These are phyloP conservation scores for Chymomyza procnemis DNA, from an alignment of 2,888 invertebrate species.

Conservation along the genomic window DNA sequence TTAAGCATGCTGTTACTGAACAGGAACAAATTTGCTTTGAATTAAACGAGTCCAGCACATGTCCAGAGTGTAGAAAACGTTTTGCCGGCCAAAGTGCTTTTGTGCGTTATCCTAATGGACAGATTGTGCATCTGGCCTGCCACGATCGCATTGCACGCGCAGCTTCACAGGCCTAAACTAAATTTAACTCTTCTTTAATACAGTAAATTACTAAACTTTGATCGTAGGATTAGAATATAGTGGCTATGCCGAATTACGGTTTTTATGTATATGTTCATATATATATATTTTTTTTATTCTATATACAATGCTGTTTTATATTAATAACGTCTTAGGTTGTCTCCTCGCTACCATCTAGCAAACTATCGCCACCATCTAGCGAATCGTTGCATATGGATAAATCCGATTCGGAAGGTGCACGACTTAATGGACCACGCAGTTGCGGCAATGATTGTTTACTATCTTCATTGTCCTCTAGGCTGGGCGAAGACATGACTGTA, in stretches of 20 bases:
- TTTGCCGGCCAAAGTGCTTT: conserved; percentile 97
- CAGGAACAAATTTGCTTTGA: conserved; percentile 90
- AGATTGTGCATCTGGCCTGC: conserved; percentile 95
- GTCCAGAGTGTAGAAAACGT: conserved; percentile 94
- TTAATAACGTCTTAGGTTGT: conserved; percentile 49
- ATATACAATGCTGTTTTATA: not conserved
- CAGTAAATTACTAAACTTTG: not conserved
- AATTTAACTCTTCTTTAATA: not conserved
- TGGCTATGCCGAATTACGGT: not conserved
- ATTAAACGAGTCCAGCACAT: conserved; percentile 92
- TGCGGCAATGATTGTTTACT: conserved; percentile 64
- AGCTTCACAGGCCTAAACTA: not conserved
- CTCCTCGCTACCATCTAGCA: conserved; percentile 76
- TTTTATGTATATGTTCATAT: not conserved
- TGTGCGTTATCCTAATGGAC: conserved; percentile 93
- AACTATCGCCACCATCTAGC: conserved; percentile 76
- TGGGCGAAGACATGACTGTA: conserved; percentile 43
- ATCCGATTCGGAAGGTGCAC: conserved; percentile 76
- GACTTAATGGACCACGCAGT: conserved; percentile 55
- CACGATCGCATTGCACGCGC: conserved; percentile 78
- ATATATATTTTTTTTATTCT: conserved; percentile 1
- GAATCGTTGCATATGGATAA: conserved; percentile 78
- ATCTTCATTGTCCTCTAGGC: conserved; percentile 65
- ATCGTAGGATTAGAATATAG: not conserved
- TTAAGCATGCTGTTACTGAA: conserved; percentile 87